Conservation (phyloP, 30 jellyfish, hydroid and myxozoan species). For the Aurelia sp. region DNA sequence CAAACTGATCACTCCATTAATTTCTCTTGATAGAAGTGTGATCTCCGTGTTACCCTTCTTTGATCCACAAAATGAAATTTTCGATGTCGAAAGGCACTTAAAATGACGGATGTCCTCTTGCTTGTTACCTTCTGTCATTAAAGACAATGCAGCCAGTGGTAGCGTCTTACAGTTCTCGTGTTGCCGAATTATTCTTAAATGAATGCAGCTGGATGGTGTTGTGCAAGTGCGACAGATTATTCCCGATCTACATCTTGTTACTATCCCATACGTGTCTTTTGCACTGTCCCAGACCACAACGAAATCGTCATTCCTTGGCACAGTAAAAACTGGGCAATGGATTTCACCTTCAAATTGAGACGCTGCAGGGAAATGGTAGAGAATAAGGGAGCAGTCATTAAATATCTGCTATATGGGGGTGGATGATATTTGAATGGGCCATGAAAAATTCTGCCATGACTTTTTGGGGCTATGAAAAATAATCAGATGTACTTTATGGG, state of each 20-base stretch:
- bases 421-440: no score
- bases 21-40: not conserved
- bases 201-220: constrained; percentile 5
- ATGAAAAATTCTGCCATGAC: no score
- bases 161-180: not conserved
- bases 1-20: not conserved
- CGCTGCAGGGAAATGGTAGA: no score
- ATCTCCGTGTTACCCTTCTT: not conserved
- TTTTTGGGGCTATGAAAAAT: no score
- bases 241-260: constrained; percentile 13
- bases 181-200: not conserved
- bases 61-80: not conserved
- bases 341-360: not conserved
- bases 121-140: not conserved
- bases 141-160: not conserved
- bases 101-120: not conserved
- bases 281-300: constrained; percentile 18
- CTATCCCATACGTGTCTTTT: not conserved
- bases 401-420: no score
- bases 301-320: not conserved
- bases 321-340: constrained; percentile 14
- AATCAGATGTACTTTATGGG: no score
- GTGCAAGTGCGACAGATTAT: constrained; percentile 14
- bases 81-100: not conserved
- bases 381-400: no score